Percentiles rank a stretch among this genome's conserved stretches.
Conservation (phyloP, 2,888 invertebrate genomes). For the Zele albiditarsus region DNA sequence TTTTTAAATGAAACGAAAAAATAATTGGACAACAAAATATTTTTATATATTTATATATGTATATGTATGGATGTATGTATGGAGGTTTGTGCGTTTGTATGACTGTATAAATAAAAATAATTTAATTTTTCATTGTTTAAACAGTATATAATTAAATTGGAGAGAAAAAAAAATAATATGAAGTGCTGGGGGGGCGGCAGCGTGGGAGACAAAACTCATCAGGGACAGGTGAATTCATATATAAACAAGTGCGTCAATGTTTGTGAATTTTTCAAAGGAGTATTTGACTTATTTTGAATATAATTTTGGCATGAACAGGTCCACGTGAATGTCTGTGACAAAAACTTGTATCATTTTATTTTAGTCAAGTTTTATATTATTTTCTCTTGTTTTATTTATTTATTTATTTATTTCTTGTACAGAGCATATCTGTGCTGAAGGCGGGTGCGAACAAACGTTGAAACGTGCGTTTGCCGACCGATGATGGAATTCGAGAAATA, state of each 20-base stretch:
- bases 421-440: slow-evolving; percentile 30
- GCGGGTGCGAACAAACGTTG: slow-evolving; percentile 48
- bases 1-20: background rate
- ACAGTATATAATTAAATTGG: background rate
- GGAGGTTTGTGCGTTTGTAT: background rate
- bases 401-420: background rate
- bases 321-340: slow-evolving; percentile 10
- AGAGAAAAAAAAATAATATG: background rate
- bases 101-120: background rate
- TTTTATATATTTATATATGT: background rate
- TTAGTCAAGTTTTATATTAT: background rate
- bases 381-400: background rate
- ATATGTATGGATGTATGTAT: background rate
- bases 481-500: slow-evolving; percentile 61
- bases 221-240: background rate
- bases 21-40: background rate
- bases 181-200: background rate
- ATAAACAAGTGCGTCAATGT: background rate
- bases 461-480: slow-evolving; percentile 43
- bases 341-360: slow-evolving; percentile 44
- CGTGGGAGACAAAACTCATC: background rate
- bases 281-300: background rate
- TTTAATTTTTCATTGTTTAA: background rate
- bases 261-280: background rate
- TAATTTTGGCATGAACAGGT: background rate